Percentiles rank a stretch among this genome's conserved stretches.
phyloP scores from a whole-genome alignment of 1,140 invertebrate species.

The Gonioctena quinquepunctata region DNA sequence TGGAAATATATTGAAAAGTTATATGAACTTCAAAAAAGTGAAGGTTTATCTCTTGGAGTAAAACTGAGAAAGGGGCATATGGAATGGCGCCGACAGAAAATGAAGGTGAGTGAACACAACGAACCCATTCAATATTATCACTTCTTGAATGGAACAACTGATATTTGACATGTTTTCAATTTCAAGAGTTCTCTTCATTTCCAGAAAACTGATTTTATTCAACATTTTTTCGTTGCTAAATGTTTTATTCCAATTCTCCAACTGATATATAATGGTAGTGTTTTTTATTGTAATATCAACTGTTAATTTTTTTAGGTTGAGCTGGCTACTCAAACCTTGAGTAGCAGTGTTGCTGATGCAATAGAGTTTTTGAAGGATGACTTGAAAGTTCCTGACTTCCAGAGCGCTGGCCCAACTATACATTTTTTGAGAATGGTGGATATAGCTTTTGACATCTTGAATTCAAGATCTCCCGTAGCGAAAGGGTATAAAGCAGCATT shows the following conservation, averaged over 20 bases:
- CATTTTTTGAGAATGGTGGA: constrained; percentile 35
- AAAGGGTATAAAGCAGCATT: constrained; percentile 39
- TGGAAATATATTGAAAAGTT: constrained; percentile 2
- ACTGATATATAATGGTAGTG: too few relatives aligned
- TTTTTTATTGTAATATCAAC: too few relatives aligned
- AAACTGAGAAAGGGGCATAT: constrained; percentile 7
- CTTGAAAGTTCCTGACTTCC: constrained; percentile 23
- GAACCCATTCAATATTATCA: not conserved
- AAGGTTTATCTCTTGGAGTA: not conserved
- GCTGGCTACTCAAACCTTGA: constrained; percentile 37
- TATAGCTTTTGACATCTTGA: constrained; percentile 41
- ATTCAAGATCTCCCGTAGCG: constrained; percentile 27
- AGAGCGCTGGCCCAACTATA: constrained; percentile 24
- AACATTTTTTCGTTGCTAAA: too few relatives aligned
- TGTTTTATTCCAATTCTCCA: too few relatives aligned
- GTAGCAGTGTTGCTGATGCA: constrained; percentile 32
- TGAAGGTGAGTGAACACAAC: constrained; percentile 1
- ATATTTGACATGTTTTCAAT: too few relatives aligned
- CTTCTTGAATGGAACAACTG: not conserved
- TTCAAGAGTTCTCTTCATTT: too few relatives aligned
- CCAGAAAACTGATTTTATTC: too few relatives aligned
- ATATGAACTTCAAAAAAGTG: constrained; percentile 1
- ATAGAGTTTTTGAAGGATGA: constrained; percentile 22
- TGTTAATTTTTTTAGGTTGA: constrained; percentile 26
- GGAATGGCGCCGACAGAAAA: constrained; percentile 1